Conservation (phyloP, 2,888 invertebrate genomes). For the Steinernema scapterisci region DNA sequence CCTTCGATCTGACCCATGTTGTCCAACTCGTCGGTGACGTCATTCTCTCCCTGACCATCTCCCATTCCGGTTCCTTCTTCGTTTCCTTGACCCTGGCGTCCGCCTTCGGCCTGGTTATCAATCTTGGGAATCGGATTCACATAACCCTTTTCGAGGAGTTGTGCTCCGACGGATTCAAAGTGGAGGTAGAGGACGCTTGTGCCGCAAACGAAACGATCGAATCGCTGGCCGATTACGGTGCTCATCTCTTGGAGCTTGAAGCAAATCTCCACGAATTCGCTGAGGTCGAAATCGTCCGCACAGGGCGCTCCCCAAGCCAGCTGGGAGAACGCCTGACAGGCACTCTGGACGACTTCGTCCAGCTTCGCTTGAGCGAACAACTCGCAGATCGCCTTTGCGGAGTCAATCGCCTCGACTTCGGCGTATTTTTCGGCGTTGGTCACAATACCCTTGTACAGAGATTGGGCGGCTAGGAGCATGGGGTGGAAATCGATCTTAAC, state of each 20-base stretch:
- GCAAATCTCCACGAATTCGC: not conserved
- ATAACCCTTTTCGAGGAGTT: constrained; percentile 76
- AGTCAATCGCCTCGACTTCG: constrained; percentile 12
- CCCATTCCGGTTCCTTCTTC: constrained; percentile 52
- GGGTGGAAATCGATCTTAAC: not conserved
- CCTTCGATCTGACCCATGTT: constrained; percentile 69
- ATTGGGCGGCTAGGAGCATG: not conserved
- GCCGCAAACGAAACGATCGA: constrained; percentile 8
- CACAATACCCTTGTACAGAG: constrained; percentile 12
- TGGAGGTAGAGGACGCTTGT: constrained; percentile 32
- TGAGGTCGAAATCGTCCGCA: not conserved
- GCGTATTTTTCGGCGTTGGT: not conserved
- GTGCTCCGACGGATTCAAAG: constrained; percentile 33
- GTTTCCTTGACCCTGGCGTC: constrained; percentile 67
- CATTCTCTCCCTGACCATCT: constrained; percentile 77
- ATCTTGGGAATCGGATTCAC: constrained; percentile 76
- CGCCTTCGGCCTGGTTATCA: constrained; percentile 76
- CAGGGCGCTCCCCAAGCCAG: constrained; percentile 7
- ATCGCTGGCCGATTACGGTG: not conserved
- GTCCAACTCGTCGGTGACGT: constrained; percentile 90
- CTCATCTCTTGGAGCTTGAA: not conserved
- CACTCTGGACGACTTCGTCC: not conserved
- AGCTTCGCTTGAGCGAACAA: constrained; percentile 8
- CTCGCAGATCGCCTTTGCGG: constrained; percentile 1
- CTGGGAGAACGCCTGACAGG: not conserved